phyloP scores from a whole-genome alignment of 2,797 vertebrate genomes.

The Synanceia verrucosa region DNA sequence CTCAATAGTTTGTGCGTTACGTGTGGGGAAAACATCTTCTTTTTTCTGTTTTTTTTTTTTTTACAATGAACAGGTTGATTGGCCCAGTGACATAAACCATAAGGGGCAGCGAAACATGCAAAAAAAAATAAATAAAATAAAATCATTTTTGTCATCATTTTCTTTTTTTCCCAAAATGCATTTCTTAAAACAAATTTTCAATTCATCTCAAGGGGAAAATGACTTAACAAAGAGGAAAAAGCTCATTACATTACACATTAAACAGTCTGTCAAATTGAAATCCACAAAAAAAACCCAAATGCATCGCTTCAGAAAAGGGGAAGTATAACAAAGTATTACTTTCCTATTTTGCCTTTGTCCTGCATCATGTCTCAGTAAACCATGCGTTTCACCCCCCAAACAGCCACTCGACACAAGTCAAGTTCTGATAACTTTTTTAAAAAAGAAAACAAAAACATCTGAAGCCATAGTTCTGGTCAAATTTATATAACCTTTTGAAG shows the following conservation, averaged over 20 bases:
- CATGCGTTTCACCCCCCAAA: constrained; percentile 58
- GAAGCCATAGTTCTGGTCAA: constrained; percentile 68
- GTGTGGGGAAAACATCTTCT: constrained; percentile 11
- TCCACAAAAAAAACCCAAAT: constrained; percentile 54
- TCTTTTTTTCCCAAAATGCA: constrained; percentile 50
- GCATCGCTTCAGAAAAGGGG: constrained; percentile 49
- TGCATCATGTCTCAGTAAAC: constrained; percentile 60
- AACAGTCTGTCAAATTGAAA: constrained; percentile 64
- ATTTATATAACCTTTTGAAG: constrained; percentile 80
- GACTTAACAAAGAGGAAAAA: constrained; percentile 32
- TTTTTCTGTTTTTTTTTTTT: constrained; percentile 6
- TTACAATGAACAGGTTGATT: constrained; percentile 50
- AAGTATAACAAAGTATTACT: constrained; percentile 56
- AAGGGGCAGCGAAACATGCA: constrained; percentile 74
- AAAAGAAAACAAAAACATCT: constrained; percentile 56
- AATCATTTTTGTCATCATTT: constrained; percentile 10
- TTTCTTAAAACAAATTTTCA: constrained; percentile 60
- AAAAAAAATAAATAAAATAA: constrained; percentile 28
- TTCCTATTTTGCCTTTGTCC: constrained; percentile 65
- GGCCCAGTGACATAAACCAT: constrained; percentile 63
- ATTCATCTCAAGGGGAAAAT: constrained; percentile 17
- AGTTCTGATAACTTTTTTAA: constrained; percentile 39
- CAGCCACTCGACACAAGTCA: constrained; percentile 54
- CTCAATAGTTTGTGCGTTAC: constrained; percentile 54
- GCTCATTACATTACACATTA: constrained; percentile 59